These are phyloP conservation scores for Drosophila pruinosa DNA, from an alignment of 1,140 invertebrate species.

Conservation along the genomic window DNA sequence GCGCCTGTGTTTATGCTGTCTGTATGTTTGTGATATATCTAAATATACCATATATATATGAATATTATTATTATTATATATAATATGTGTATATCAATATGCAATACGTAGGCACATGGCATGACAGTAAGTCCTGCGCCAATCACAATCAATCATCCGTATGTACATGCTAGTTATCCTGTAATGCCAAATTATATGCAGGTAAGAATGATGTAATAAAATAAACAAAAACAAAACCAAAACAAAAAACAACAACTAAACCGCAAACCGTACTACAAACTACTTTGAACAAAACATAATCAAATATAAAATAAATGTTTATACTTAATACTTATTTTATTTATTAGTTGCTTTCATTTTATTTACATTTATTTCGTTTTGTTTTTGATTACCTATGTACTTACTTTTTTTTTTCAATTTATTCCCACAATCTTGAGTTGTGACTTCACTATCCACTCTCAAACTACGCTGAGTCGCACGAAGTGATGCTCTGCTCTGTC, in stretches of 20 bases:
- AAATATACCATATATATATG: slow-evolving; percentile 47
- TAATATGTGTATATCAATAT: slow-evolving; percentile 49
- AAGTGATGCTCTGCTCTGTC: slow-evolving; percentile 16
- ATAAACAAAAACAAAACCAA: slow-evolving; percentile 8
- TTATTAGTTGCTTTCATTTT: slow-evolving; percentile 35
- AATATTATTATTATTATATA: slow-evolving; percentile 21
- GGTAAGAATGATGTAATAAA: slow-evolving; percentile 74
- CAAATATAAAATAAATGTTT: slow-evolving; percentile 46
- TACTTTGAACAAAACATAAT: slow-evolving; percentile 51
- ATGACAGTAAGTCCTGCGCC: slow-evolving; percentile 83
- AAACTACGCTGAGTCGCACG: slow-evolving; percentile 18
- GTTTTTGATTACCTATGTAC: slow-evolving; percentile 22
- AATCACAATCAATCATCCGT: slow-evolving; percentile 83
- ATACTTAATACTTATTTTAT: slow-evolving; percentile 26
- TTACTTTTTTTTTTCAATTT: slow-evolving; percentile 5
- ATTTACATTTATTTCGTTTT: slow-evolving; percentile 13
- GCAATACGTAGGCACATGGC: slow-evolving; percentile 80
- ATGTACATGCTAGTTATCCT: slow-evolving; percentile 83
- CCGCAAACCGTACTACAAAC: slow-evolving; percentile 26
- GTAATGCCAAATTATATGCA: slow-evolving; percentile 83
- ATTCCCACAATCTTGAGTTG: slow-evolving; percentile 15
- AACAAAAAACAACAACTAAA: slow-evolving; percentile 36
- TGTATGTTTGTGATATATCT: slow-evolving; percentile 55
- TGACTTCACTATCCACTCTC: slow-evolving; percentile 36
- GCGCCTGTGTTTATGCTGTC: slow-evolving; percentile 69